phyloP scores from a whole-genome alignment of 2,113 vertebrate species.

The Rhinichthys klamathensis region DNA sequence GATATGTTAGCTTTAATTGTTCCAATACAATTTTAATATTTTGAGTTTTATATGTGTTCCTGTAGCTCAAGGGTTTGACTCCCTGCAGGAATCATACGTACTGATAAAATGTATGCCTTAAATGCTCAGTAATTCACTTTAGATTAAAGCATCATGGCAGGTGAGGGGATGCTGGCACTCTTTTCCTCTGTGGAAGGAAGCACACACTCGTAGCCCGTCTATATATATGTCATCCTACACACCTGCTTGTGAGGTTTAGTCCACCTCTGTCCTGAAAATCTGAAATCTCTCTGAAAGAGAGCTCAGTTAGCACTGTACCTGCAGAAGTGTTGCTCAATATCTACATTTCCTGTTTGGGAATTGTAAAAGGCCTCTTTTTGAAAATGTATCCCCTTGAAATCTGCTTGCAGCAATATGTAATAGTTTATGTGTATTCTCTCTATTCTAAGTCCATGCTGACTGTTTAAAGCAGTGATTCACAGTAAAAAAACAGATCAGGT shows the following conservation, averaged over 20 bases:
- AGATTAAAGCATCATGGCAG: conserved; percentile 2
- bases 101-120: neutral
- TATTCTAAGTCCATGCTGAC: neutral
- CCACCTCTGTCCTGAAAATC: conserved; percentile 2
- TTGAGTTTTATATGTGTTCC: neutral
- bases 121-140: neutral
- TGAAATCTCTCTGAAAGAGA: conserved; percentile 15
- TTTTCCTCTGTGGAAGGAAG: neutral
- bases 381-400: conserved; percentile 6
- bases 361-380: neutral
- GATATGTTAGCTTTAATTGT: neutral
- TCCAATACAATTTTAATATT: neutral
- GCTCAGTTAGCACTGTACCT: neutral
- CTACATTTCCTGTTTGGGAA: neutral
- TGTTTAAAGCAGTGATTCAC: neutral
- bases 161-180: neutral
- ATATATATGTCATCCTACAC: conserved; percentile 20
- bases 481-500: neutral
- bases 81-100: neutral
- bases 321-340: neutral
- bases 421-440: conserved; percentile 1
- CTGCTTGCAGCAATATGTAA: conserved; percentile 3
- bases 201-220: neutral
- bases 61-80: neutral
- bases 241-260: conserved; percentile 15